Evolutionary conservation across 2,888 invertebrate species (phyloP), one percentile per base, ranked within the genome.

Genomic region (Metacarcinus magister): DNA sequence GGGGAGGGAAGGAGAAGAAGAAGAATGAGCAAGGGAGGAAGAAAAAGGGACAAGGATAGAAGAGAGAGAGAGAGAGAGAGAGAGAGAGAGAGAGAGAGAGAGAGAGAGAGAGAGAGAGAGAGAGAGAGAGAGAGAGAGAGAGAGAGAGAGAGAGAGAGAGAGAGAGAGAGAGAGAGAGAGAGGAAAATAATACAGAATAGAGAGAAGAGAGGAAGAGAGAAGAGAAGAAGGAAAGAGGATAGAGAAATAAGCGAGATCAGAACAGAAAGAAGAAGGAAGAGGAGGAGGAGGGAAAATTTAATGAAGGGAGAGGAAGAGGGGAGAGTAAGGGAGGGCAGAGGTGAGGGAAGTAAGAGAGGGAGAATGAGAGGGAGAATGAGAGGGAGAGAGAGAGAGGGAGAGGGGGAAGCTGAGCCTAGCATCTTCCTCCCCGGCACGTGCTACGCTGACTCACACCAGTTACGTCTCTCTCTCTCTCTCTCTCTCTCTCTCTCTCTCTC

Each of bases 41-140:
- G 7, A 23, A 28, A 7, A 28, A 23, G 23, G 82, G 23, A 39
- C 3, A 39, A 90, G 89, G 16, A 39, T 32, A 39, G 16, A 39
- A 90, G 89, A 39, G 89, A 90, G 39, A 39, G 89, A 39, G 39
- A 39, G 89, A 90, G 89, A 90, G 89, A 90, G 89, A 90, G 89
- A 90, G 89, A 90, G 89, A 90, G 89, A 90, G 39, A 90, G 32
- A 39, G 89, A 39, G 89, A 39, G n/a, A 28, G 28, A 28, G 28
- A 82, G n/a, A 28, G 82, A 28, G 82, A 28, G 23, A 23, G 28
- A 23, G 23, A 82, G 82, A 28, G 28, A 28, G n/a, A 28, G 82
- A 28, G 28, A 23, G 28, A 28, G 28, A 23, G 82, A 28, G 82
- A 28, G 39, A 16, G 46, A 44, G 46, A 19, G 91, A 19, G 91